Conservation (phyloP, 2,113 vertebrate species). For the Corynorhinus townsendii region DNA sequence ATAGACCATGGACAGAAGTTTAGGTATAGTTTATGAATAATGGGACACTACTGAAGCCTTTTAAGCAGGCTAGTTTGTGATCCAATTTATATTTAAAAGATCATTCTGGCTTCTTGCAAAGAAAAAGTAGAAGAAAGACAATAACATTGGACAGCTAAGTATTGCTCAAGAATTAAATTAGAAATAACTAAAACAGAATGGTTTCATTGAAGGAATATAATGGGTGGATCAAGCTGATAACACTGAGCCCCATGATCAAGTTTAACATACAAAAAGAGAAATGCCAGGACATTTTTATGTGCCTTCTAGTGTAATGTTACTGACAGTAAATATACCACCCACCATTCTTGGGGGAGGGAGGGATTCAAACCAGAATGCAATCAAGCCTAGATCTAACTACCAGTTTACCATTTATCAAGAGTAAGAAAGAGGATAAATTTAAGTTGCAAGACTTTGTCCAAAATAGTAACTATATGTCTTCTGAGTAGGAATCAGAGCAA, state of each 20-base stretch:
- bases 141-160: background rate
- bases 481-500: background rate
- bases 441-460: background rate
- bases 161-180: background rate
- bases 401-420: constrained; percentile 3
- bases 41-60: background rate
- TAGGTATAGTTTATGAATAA: background rate
- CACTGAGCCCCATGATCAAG: background rate
- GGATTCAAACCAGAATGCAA: background rate
- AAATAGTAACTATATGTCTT: constrained; percentile 4
- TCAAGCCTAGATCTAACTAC: background rate
- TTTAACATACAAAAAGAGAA: background rate
- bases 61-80: background rate
- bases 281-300: background rate
- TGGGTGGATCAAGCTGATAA: background rate
- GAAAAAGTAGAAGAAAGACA: background rate
- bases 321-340: background rate
- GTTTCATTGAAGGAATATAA: constrained; percentile 4
- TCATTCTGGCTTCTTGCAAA: background rate
- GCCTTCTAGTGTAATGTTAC: background rate
- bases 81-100: background rate
- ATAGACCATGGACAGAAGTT: background rate
- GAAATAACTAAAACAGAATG: background rate
- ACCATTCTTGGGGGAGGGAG: background rate
- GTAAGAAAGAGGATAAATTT: background rate